Evolutionary conservation across 2,113 vertebrate species (phyloP).

Genomic region (Peromyscus leucopus): DNA sequence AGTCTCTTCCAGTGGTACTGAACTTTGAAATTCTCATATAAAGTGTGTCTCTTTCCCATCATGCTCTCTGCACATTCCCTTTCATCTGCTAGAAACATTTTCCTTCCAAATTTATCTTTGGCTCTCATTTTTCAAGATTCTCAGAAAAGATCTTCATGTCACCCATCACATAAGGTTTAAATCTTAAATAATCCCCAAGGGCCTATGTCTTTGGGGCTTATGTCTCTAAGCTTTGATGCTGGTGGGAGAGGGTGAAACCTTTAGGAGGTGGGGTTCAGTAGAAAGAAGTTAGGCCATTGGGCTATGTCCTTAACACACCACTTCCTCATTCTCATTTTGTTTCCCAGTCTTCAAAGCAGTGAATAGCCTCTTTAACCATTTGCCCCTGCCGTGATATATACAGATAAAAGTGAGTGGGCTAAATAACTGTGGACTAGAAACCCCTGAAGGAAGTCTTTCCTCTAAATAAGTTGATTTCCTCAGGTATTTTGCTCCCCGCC

Average conservation of each 20-base stretch:
- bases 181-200: background rate
- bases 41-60: background rate
- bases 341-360: background rate
- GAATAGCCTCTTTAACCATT: background rate
- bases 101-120: background rate
- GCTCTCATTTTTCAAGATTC: background rate
- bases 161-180: background rate
- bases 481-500: background rate
- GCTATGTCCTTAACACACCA: rapidly evolving
- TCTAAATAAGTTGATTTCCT: background rate
- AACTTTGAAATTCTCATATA: background rate
- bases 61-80: background rate
- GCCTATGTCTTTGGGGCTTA: background rate
- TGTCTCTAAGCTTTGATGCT: background rate
- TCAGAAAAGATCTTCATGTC: background rate
- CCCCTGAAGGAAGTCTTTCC: background rate
- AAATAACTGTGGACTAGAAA: background rate
- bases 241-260: background rate
- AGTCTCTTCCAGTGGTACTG: background rate
- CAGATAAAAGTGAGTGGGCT: background rate
- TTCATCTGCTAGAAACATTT: background rate
- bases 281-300: background rate
- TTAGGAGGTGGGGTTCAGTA: background rate
- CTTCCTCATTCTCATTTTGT: background rate
- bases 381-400: background rate